Percentiles rank a stretch among this genome's conserved stretches.
These are phyloP conservation scores for Brachypalpus laphriformis DNA, from an alignment of 2,888 invertebrate species.

Conservation along the genomic window DNA sequence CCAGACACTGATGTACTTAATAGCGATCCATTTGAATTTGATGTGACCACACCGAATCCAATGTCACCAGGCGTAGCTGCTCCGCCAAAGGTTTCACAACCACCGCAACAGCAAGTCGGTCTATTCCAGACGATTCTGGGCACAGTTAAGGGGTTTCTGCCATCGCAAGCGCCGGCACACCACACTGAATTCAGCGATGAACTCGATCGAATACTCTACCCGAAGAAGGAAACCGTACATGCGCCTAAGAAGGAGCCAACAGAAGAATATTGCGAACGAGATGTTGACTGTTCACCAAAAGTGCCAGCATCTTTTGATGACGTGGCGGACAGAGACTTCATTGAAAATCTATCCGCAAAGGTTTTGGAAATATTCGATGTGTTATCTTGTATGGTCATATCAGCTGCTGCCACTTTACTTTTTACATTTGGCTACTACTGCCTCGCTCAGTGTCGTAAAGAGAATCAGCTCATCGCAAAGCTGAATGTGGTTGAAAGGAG, in stretches of 20 bases:
- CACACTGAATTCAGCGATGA: slow-evolving; percentile 72
- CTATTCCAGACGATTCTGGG: slow-evolving; percentile 80
- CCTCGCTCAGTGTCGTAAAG: slow-evolving; percentile 89
- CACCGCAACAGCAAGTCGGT: slow-evolving; percentile 69
- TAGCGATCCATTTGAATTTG: slow-evolving; percentile 28
- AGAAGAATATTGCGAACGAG: slow-evolving; percentile 77
- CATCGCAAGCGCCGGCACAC: slow-evolving; percentile 58
- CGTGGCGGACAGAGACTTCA: slow-evolving; percentile 75
- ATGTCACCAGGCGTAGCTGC: not conserved
- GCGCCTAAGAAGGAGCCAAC: slow-evolving; percentile 1
- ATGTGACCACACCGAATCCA: slow-evolving; percentile 51
- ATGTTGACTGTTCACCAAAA: slow-evolving; percentile 68
- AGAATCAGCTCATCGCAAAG: slow-evolving; percentile 87
- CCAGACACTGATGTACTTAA: not conserved
- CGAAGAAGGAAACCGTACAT: slow-evolving; percentile 53
- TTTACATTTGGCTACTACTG: slow-evolving; percentile 91
- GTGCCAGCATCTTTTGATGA: slow-evolving; percentile 6
- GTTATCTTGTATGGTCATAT: slow-evolving; percentile 86
- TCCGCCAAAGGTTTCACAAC: slow-evolving; percentile 43
- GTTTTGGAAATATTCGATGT: slow-evolving; percentile 83
- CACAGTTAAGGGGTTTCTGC: slow-evolving; percentile 80
- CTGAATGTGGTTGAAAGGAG: slow-evolving; percentile 87
- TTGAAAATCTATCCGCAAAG: slow-evolving; percentile 76
- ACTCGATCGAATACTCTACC: slow-evolving; percentile 78
- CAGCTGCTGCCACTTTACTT: slow-evolving; percentile 88